Evolutionary conservation across 2,113 vertebrate genomes (phyloP), one percentile per base, ranked within the genome.

Genomic region (Pachycephala philippinensis): DNA sequence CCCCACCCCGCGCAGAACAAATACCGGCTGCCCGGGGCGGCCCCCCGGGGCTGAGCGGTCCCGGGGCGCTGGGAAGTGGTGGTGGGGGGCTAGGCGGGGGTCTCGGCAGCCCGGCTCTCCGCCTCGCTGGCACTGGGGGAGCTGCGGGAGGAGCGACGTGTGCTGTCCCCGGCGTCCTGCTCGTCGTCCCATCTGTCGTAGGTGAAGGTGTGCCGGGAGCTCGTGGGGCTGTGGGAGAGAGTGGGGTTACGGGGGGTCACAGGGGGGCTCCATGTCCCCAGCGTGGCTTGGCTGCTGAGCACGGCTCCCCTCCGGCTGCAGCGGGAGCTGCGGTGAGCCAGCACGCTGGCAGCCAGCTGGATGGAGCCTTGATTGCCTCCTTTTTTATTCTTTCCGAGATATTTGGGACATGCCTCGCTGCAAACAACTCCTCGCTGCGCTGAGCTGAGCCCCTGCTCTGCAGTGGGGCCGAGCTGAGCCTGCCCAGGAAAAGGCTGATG

Each of bases 141-240:
- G 96, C 96, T 98, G 96, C 95, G 74, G 49, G 95, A 97, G 89
- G 98, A 97, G 96, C 97, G 96, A 88, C 95, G 96, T 9, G 97
- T 96, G 95, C 98, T 97, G 63, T 95, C 97, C 68, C 93, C 87
- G 28, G 94, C 74, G 54, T 98, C 98, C 24, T 97, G 98, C 87
- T 99, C 99, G 50, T 99, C 99, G 13, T 99, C 99, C 61, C 98
- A 99, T 97, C 96, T 97, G 91, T 98, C 97, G 23, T 97, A 98
- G 97, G 95, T 45, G 54, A 98, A 98, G 88, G 95, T 95, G 95
- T 98, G 98, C 94, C 98, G 98, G 95, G 98, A 98, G 79, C 97
- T 95, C 27, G 98, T 95, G 53, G 99, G 98, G 97, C 99, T 99
- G 98, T 3, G 40, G 76, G 84, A 96, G 89, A 98, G 42, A 61